Evolutionary conservation across 1,140 invertebrate genomes (phyloP), one percentile per base, ranked within the genome.

Genomic region (Aporrectodea caliginosa): DNA sequence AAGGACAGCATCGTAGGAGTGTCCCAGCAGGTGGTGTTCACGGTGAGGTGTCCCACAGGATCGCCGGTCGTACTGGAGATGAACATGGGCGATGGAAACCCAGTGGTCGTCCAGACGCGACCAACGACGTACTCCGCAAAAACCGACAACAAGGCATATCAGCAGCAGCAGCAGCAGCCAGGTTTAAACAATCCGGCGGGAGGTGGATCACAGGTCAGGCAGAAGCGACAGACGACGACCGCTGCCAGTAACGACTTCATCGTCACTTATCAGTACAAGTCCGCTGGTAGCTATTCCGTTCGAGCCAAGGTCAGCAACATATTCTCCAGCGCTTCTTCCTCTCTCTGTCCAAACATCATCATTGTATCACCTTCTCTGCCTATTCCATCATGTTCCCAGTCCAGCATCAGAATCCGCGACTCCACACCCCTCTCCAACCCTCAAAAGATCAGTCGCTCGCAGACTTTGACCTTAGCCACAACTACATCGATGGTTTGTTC

Each of bases 1-100:
- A 81, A 80, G 0, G 79, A 74, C 1, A 84, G 82, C 6, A 74
- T 86, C 73, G 82, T 85, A 27, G 16, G 32, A 1, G 71, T 81
- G 0, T 74, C 78, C 35, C 76, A 83, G 12, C 75, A 82, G 1
- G 80, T 83, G 16, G 79, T 76, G 12, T 81, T 86, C 34, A 78
- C 35, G 1, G 75, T 86, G 0, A 81, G 79, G 1, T 84, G 84
- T 69, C 83, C 84, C 0, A 83, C 84, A 12, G 87, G 87, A 16
- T 83, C 84, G 16, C 84, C 86, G 43, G 83, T 85, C 6, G 81
- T 81, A 2, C 85, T 85, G 43, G 79, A 76, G 34, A 35, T 87
- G 14, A 80, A 84, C 73, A 85, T 87, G 73, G 87, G 79, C 22
- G 79, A 80, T 70, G 79, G 79, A 30, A 22, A 16, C 33, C 16